These are phyloP conservation scores for Leptoteleia sp. DNA, from an alignment of 1,140 invertebrate genomes.

Conservation along the genomic window DNA sequence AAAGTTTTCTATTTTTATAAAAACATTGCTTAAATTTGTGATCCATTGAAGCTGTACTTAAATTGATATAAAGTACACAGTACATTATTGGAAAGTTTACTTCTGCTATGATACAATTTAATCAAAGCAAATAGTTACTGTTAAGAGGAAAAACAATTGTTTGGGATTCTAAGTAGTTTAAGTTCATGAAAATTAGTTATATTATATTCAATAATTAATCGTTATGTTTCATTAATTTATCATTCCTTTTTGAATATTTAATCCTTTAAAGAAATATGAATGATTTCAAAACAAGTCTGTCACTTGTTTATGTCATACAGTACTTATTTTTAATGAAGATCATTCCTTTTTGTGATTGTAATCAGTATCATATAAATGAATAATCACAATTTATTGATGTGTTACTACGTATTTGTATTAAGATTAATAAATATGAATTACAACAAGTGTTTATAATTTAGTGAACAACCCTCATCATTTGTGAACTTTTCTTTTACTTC, in stretches of 20 bases:
- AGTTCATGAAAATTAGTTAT: not conserved
- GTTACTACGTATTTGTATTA: constrained; percentile 35
- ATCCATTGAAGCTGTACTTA: constrained; percentile 42
- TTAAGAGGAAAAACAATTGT: too few relatives aligned
- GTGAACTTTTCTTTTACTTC: too few relatives aligned
- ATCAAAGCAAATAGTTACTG: constrained; percentile 58
- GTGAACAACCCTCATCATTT: too few relatives aligned
- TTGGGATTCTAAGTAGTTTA: not conserved
- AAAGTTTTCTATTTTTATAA: constrained; percentile 60
- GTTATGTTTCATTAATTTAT: too few relatives aligned
- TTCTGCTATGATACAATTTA: constrained; percentile 49
- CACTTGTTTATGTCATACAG: constrained; percentile 23
- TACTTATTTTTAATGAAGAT: constrained; percentile 17
- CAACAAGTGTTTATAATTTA: too few relatives aligned
- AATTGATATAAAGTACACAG: constrained; percentile 50
- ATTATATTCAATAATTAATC: constrained; percentile 1
- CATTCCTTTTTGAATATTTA: too few relatives aligned
- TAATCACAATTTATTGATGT: constrained; percentile 13
- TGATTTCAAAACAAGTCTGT: constrained; percentile 16
- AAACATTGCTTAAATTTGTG: constrained; percentile 29
- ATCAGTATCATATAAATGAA: constrained; percentile 6
- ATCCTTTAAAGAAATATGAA: too few relatives aligned
- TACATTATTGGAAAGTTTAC: constrained; percentile 54
- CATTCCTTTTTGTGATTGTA: constrained; percentile 17
- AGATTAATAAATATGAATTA: constrained; percentile 9